Conservation (phyloP, 2,888 invertebrate species). For the Apomyelois bistriatella region DNA sequence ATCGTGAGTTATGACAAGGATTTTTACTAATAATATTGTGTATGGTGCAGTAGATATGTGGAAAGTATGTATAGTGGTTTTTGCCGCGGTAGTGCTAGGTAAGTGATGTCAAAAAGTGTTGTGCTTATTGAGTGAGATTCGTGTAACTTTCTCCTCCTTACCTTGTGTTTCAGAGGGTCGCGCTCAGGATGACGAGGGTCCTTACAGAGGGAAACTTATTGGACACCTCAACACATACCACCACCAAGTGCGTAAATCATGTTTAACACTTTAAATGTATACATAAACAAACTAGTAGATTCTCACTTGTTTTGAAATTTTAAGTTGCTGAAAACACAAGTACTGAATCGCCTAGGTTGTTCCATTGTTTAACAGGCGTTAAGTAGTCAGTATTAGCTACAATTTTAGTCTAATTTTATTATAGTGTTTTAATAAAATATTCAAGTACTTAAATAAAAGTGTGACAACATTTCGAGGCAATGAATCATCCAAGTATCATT, state of each 20-base stretch:
- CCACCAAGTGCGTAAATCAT: constrained; percentile 80
- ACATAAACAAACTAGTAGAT: no score
- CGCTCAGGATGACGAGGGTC: constrained; percentile 84
- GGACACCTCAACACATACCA: constrained; percentile 94
- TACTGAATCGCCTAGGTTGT: no score
- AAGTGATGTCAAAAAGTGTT: background rate
- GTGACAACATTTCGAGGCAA: no score
- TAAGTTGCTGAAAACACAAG: no score
- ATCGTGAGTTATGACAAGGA: constrained; percentile 38
- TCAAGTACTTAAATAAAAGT: no score
- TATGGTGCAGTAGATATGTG: constrained; percentile 34
- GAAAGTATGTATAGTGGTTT: constrained; percentile 42
- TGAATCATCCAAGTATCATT: no score
- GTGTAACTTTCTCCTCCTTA: constrained; percentile 48
- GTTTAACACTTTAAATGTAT: background rate
- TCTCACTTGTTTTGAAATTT: no score
- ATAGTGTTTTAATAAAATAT: no score
- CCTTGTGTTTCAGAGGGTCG: constrained; percentile 49
- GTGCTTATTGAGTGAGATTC: background rate
- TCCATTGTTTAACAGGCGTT: no score
- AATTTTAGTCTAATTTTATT: no score
- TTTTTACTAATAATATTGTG: constrained; percentile 27
- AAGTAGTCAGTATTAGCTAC: no score
- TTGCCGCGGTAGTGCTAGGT: constrained; percentile 47
- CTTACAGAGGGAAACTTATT: constrained; percentile 88